Base-by-base conservation (phyloP, 35 echinoderm and acorn worm species). In the Hemicentrotus pulcherrimus region DNA sequence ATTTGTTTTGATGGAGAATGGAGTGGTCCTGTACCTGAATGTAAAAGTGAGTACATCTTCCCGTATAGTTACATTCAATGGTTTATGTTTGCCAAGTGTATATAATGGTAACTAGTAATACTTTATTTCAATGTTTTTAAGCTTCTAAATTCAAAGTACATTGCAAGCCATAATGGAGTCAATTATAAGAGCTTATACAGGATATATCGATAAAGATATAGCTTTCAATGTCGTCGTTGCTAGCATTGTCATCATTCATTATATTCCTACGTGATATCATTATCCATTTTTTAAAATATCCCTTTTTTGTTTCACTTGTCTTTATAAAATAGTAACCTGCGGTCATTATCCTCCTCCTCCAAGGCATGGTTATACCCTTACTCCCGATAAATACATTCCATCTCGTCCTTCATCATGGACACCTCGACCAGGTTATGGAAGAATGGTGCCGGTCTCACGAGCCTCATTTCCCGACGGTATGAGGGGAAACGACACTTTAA, bases 1-100 rank as follows among this genome's bases (percentile, higher is more conserved):
- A 86, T 96, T 32, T 96, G 96, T 31, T 32, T 95, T 5, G 59
- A 95, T 19, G 96, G 96, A 61, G 94, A 96, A n/a, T 96, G 96
- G 94, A 96, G 96, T 95, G 96, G 94, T 5, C 94, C 88, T 46
- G 96, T 96, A 32, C 96, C 96, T 47, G 85, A 92, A 46, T 96
- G 96, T 91, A 60, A 32, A 92, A 47, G 96, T 96, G 61, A 95
- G 94, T 94, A 78, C 19, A 78, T n/a, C 5, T 78, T 78, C 18
- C 11, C 19, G 65, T 0, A 78, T 78, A 28, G 9, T 55, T 78
- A 28, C 24, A 28, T 78, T 28, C 6, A 55, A 55, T 55, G 15
- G 15, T 55, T 55, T 18, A 70, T 24, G 24, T 28, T 70, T 70
- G 61, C 61, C 61, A 28, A 70, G 12, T 70, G 61, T 28, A 70